phyloP scores from a whole-genome alignment of 2,888 invertebrate genomes.

The Andrena minutula region DNA sequence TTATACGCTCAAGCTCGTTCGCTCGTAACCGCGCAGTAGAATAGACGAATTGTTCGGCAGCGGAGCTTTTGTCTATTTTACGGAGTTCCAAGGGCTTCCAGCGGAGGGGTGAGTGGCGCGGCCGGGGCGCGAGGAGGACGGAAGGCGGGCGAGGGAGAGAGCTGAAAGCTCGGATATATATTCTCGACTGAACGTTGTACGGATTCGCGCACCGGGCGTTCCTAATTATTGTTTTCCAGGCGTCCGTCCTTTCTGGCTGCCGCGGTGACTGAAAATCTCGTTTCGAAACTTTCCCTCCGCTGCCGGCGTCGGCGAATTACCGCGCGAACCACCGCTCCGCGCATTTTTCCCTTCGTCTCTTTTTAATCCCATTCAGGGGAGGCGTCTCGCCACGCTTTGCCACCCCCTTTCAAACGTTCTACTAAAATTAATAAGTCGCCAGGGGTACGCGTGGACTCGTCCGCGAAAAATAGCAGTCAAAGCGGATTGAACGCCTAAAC shows the following conservation, averaged over 20 bases:
- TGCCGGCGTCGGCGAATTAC: slow-evolving; percentile 58
- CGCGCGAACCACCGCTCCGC: slow-evolving; percentile 37
- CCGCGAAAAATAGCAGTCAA: neutral
- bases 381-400: slow-evolving; percentile 15
- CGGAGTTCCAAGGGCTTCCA: slow-evolving; percentile 83
- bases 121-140: slow-evolving; percentile 38
- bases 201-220: slow-evolving; percentile 80
- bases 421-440: slow-evolving; percentile 30
- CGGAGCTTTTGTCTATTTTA: slow-evolving; percentile 84
- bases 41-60: slow-evolving; percentile 83
- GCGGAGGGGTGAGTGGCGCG: slow-evolving; percentile 69
- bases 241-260: slow-evolving; percentile 74
- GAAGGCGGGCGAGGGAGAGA: slow-evolving; percentile 49
- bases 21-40: slow-evolving; percentile 81
- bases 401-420: slow-evolving; percentile 23
- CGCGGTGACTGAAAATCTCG: slow-evolving; percentile 73
- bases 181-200: slow-evolving; percentile 81
- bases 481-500: neutral
- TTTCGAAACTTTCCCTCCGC: slow-evolving; percentile 71
- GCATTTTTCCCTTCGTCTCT: slow-evolving; percentile 19
- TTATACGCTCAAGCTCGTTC: slow-evolving; percentile 80
- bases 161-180: slow-evolving; percentile 83
- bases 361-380: slow-evolving; percentile 36
- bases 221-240: slow-evolving; percentile 82
- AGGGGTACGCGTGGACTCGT: neutral